Evolutionary conservation across 1,140 invertebrate species (phyloP).

Genomic region (Homalodisca vitripennis): DNA sequence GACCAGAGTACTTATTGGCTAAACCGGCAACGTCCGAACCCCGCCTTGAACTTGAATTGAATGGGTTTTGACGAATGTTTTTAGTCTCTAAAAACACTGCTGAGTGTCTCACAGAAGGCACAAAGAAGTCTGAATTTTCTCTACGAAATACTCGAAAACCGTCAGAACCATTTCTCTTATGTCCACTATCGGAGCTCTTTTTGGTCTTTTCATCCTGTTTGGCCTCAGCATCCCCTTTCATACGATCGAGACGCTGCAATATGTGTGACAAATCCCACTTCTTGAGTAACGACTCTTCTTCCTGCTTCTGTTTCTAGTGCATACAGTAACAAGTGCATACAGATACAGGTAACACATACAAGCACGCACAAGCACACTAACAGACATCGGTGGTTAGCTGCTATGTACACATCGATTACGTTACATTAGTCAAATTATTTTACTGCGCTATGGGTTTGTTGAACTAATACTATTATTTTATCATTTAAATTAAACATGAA

Average conservation of each 20-base stretch:
- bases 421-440: too few species aligned
- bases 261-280: conserved; percentile 83
- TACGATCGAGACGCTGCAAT: conserved; percentile 59
- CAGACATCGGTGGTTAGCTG: conserved; percentile 27
- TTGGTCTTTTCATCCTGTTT: conserved; percentile 32
- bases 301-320: conserved; percentile 21
- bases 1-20: background rate
- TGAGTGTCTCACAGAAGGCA: conserved; percentile 65
- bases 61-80: conserved; percentile 19
- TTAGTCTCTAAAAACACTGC: conserved; percentile 62
- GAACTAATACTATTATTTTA: too few species aligned
- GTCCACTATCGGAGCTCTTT: conserved; percentile 37
- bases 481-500: too few species aligned
- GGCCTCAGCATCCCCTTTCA: conserved; percentile 42
- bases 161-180: conserved; percentile 42
- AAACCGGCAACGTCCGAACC: conserved; percentile 38
- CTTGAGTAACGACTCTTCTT: conserved; percentile 59
- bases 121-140: conserved; percentile 77
- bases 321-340: conserved; percentile 24
- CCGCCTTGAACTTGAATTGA: conserved; percentile 35
- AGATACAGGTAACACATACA: conserved; percentile 4
- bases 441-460: too few species aligned
- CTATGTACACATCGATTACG: too few species aligned
- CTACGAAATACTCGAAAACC: conserved; percentile 65
- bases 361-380: conserved; percentile 23